Percentiles rank a stretch among this genome's conserved stretches.
Conservation (phyloP, 1,140 invertebrate species). For the Ceratitis capitata region DNA sequence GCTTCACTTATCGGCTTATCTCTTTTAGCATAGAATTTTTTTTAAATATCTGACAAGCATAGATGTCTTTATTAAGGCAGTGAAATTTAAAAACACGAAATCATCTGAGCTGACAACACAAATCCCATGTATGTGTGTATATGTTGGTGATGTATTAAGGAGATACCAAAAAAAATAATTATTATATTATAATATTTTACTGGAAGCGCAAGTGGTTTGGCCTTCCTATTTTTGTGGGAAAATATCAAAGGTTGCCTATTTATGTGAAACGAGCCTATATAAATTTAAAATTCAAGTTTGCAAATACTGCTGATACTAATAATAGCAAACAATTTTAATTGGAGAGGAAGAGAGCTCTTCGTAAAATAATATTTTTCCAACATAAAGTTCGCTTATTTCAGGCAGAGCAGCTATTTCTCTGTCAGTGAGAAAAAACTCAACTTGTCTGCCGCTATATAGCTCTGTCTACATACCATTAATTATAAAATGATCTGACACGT, state of each 20-base stretch:
- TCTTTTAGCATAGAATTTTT: no score
- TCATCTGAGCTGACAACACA: neutral
- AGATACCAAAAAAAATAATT: no score
- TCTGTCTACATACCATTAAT: neutral
- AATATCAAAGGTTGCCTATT: neutral
- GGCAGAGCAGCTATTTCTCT: no score
- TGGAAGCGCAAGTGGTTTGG: no score
- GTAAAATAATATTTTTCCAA: no score
- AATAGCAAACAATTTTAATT: no score
- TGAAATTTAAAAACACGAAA: neutral
- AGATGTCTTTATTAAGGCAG: neutral
- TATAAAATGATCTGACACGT: neutral
- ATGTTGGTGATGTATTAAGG: no score
- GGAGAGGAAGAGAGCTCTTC: no score
- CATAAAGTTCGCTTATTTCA: no score
- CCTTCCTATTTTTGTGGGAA: neutral
- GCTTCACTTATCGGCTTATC: neutral
- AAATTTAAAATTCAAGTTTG: neutral
- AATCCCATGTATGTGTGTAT: neutral
- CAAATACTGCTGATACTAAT: no score
- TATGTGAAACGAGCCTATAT: neutral
- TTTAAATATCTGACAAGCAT: conserved; percentile 13
- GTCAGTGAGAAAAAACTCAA: neutral
- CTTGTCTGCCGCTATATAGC: neutral
- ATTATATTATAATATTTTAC: neutral